Evolutionary conservation across 2,797 vertebrate species (phyloP).

Genomic region (Pogoniulus pusillus): DNA sequence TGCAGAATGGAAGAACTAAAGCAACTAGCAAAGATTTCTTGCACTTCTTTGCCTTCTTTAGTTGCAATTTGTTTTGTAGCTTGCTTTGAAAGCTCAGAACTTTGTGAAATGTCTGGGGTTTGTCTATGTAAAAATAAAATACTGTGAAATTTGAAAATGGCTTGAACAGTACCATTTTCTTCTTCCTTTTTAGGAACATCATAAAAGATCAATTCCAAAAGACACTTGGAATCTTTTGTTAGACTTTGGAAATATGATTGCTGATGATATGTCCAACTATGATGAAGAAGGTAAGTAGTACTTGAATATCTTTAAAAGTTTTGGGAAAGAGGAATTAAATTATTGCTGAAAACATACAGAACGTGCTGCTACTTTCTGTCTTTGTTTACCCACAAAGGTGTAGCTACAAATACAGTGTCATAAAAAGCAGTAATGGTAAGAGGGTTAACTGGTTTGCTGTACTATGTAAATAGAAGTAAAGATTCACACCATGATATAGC

Average conservation of each 20-base stretch:
- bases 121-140: background rate
- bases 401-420: background rate
- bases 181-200: slow-evolving; percentile 85
- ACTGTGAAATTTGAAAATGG: background rate
- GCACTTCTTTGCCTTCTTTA: background rate
- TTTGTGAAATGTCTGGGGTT: background rate
- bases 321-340: background rate
- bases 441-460: background rate
- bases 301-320: background rate
- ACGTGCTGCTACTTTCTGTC: background rate
- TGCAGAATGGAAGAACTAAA: background rate
- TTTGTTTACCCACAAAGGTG: background rate
- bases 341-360: background rate
- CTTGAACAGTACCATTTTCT: background rate
- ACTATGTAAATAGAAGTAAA: background rate
- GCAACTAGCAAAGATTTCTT: background rate
- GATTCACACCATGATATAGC: background rate
- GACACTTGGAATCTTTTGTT: slow-evolving; percentile 97
- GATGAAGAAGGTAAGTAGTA: slow-evolving; percentile 92
- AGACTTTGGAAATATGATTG: slow-evolving; percentile 97
- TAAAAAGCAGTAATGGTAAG: background rate
- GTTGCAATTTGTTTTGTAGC: background rate
- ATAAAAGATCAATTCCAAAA: slow-evolving; percentile 95
- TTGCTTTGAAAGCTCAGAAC: background rate
- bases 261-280: slow-evolving; percentile 98